Evolutionary conservation across 2,113 vertebrate species (phyloP).

Genomic region (Ginglymostoma cirratum): DNA sequence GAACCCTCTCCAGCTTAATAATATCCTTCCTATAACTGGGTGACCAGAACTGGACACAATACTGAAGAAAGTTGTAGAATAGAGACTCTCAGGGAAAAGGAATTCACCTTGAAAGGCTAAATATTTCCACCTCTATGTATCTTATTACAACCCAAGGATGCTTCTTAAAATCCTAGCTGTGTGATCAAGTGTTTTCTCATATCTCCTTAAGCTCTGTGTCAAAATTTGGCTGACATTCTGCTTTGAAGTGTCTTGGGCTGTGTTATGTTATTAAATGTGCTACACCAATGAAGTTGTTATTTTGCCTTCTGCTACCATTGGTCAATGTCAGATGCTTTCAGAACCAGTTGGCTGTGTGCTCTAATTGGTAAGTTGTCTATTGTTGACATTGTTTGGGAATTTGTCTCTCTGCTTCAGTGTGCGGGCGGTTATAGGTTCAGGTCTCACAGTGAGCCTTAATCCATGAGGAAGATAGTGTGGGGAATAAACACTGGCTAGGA

Average conservation of each 20-base stretch:
- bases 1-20: too few species aligned
- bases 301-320: neutral
- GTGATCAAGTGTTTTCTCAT: neutral
- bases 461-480: too few species aligned
- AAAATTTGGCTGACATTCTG: neutral
- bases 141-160: neutral
- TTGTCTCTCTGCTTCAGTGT: neutral
- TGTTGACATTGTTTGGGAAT: neutral
- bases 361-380: neutral
- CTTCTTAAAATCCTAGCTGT: too few species aligned
- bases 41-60: too few species aligned
- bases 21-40: too few species aligned
- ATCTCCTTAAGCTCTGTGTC: neutral
- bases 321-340: neutral
- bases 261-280: neutral
- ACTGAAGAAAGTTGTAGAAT: neutral
- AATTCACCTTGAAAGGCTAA: neutral
- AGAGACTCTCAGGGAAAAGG: neutral
- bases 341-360: neutral
- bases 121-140: neutral
- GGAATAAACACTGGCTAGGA: neutral
- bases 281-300: neutral
- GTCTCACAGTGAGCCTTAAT: neutral
- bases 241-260: neutral
- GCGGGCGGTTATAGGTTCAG: neutral